Evolutionary conservation across 2,113 vertebrate species (phyloP).

Genomic region (Silurus glanis): DNA sequence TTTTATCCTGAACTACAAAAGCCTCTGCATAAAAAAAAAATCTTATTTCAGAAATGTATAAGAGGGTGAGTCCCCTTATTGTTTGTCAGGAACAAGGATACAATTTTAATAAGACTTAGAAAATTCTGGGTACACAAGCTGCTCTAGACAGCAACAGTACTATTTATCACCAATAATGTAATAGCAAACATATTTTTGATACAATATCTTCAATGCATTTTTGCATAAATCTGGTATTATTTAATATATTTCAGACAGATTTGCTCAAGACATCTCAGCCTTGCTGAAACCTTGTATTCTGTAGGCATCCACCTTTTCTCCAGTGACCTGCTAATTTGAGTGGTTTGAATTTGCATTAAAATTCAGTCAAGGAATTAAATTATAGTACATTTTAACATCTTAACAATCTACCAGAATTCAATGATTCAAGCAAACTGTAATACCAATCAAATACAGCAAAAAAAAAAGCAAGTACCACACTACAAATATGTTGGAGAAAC

Average conservation of each 20-base stretch:
- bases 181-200: neutral
- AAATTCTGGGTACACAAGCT: neutral
- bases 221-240: neutral
- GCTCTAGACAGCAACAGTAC: neutral
- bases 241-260: constrained; percentile 8
- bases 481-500: neutral
- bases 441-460: neutral
- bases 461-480: neutral
- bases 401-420: neutral
- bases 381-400: constrained; percentile 27
- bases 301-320: constrained; percentile 6
- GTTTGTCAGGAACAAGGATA: constrained; percentile 13
- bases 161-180: neutral
- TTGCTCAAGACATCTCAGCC: neutral
- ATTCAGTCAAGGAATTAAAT: constrained; percentile 7
- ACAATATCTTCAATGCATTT: neutral
- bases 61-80: neutral
- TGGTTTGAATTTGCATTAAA: constrained; percentile 38
- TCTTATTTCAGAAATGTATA: neutral
- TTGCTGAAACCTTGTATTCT: constrained; percentile 7
- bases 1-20: neutral
- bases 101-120: constrained; percentile 5
- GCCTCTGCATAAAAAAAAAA: neutral
- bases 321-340: neutral
- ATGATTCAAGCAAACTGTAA: neutral